Evolutionary conservation across 2,797 vertebrate genomes (phyloP).

Genomic region (Epinephelus coioides): DNA sequence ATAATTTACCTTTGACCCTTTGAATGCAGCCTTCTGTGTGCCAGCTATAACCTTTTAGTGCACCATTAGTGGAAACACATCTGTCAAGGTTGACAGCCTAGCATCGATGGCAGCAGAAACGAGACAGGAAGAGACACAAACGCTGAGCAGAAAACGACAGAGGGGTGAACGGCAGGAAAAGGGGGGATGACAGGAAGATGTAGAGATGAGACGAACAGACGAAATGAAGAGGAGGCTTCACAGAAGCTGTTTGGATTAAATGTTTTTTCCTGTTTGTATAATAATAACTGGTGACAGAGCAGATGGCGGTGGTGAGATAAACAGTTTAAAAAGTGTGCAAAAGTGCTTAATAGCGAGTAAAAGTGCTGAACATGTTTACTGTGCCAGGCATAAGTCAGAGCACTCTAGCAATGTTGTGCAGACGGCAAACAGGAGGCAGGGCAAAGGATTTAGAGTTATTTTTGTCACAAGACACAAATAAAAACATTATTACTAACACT

Average conservation of each 20-base stretch:
- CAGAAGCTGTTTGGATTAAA: slow-evolving; percentile 37
- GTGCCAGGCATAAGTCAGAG: slow-evolving; percentile 53
- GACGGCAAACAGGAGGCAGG: slow-evolving; percentile 36
- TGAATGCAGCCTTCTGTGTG: slow-evolving; percentile 16
- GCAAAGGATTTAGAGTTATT: slow-evolving; percentile 37
- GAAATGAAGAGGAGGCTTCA: slow-evolving; percentile 29
- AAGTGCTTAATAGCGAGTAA: slow-evolving; percentile 58
- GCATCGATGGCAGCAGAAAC: slow-evolving; percentile 38
- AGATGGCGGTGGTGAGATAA: slow-evolving; percentile 71
- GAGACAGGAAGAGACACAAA: slow-evolving; percentile 51
- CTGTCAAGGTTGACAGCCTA: slow-evolving; percentile 61
- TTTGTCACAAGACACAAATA: slow-evolving; percentile 29
- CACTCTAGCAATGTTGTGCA: slow-evolving; percentile 41
- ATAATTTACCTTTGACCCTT: slow-evolving; percentile 65
- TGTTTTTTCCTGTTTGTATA: slow-evolving; percentile 31
- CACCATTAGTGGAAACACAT: slow-evolving; percentile 47
- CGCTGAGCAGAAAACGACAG: slow-evolving; percentile 30
- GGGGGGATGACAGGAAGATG: slow-evolving; percentile 11
- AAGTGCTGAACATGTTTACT: slow-evolving; percentile 66
- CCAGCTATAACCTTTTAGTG: slow-evolving; percentile 52
- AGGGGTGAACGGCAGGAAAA: slow-evolving; percentile 18
- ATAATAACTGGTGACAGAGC: slow-evolving; percentile 63
- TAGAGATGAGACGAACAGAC: slow-evolving; percentile 22
- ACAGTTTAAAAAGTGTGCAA: slow-evolving; percentile 62
- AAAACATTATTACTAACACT: slow-evolving; percentile 27